Percentiles rank a stretch among this genome's conserved stretches.
These are phyloP conservation scores for Mormyrus lacerda DNA, from an alignment of 2,113 vertebrate species.

Conservation along the genomic window DNA sequence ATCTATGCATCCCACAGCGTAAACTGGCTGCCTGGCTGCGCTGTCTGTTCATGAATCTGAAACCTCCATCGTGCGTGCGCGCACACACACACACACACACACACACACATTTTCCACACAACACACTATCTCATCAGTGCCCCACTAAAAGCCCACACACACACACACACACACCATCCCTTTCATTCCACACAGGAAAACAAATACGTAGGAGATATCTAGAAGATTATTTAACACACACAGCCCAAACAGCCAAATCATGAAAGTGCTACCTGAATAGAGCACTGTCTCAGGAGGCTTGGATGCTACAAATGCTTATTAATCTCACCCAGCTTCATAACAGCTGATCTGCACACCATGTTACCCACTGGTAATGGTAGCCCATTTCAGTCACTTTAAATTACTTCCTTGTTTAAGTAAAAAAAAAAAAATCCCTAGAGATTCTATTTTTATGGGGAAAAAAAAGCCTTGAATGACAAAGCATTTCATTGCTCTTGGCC, in stretches of 20 bases:
- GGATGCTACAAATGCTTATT: not conserved
- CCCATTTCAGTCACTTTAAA: conserved; percentile 16
- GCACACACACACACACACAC: not conserved
- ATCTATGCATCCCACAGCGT: not conserved
- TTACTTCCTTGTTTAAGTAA: not conserved
- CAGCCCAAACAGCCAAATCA: not conserved
- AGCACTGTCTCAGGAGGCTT: not conserved
- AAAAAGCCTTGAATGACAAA: conserved; percentile 2
- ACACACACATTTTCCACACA: too few species aligned
- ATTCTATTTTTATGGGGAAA: not conserved
- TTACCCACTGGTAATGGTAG: conserved; percentile 6
- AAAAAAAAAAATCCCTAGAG: not conserved
- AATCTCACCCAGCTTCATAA: not conserved
- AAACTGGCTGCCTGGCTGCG: not conserved
- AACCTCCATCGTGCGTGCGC: not conserved
- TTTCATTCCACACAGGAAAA: not conserved
- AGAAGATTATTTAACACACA: not conserved
- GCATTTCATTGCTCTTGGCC: not conserved
- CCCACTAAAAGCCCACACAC: not conserved
- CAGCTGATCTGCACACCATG: not conserved
- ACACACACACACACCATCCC: not conserved
- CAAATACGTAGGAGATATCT: not conserved
- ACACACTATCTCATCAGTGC: too few species aligned
- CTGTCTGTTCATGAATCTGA: not conserved
- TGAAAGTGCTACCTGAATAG: not conserved